phyloP scores from a whole-genome alignment of 2,797 vertebrate species.

The Catamblyrhynchus diadema region DNA sequence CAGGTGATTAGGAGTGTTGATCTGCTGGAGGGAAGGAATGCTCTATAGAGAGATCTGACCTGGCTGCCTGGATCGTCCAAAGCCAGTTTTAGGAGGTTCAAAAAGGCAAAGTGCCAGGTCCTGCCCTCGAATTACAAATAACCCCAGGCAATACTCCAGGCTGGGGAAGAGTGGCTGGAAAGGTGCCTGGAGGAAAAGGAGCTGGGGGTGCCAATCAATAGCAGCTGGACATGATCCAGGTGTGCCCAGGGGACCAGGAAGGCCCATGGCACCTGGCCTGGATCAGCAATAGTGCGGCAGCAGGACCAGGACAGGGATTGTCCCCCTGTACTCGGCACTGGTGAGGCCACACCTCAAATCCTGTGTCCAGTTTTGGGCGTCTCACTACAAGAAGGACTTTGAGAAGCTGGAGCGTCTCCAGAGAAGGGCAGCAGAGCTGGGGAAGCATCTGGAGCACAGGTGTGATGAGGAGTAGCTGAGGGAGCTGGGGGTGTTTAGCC shows the following conservation, averaged over 20 bases:
- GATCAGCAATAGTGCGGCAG: background rate
- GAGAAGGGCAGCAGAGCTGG: background rate
- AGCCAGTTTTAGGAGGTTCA: background rate
- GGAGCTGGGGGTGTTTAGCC: background rate
- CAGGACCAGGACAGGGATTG: background rate
- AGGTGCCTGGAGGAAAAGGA: accelerated
- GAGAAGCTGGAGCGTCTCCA: accelerated
- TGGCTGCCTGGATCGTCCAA: background rate
- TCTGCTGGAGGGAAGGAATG: background rate
- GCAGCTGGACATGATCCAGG: background rate
- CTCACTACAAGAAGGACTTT: accelerated
- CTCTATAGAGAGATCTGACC: background rate
- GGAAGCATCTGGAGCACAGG: background rate
- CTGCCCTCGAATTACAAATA: background rate
- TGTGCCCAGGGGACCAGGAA: background rate
- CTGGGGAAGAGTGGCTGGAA: background rate
- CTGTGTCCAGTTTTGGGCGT: background rate
- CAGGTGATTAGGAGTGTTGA: background rate
- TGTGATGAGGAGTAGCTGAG: background rate
- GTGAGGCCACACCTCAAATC: background rate
- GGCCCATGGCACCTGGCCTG: background rate
- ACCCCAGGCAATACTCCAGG: accelerated
- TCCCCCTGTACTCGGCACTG: accelerated
- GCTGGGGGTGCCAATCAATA: accelerated
- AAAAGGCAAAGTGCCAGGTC: background rate